Evolutionary conservation across 2,113 vertebrate species (phyloP).

Genomic region (Passerina amoena): DNA sequence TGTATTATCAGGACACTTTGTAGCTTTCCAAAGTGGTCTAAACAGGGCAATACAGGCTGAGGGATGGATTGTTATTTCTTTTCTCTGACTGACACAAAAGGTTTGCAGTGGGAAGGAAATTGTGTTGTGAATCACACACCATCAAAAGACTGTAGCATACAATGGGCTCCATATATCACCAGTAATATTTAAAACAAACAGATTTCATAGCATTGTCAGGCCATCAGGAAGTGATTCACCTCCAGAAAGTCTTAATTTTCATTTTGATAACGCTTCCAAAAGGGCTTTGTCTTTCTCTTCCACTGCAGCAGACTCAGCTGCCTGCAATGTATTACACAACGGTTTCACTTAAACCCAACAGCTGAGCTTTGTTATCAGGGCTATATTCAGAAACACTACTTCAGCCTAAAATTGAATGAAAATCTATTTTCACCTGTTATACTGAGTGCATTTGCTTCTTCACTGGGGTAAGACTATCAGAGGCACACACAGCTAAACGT

Average conservation of each 20-base stretch:
- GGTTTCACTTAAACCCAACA: background rate
- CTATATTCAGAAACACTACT: slow-evolving; percentile 15
- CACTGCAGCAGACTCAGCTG: background rate
- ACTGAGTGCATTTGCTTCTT: background rate
- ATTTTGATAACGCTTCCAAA: background rate
- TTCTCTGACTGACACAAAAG: background rate
- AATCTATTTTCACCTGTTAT: slow-evolving; percentile 24
- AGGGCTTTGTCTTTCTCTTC: background rate
- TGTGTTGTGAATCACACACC: background rate
- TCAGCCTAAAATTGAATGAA: slow-evolving; percentile 21
- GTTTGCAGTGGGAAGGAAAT: background rate
- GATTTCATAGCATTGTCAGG: background rate
- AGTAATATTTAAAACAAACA: background rate
- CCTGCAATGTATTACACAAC: background rate
- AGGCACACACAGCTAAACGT: background rate
- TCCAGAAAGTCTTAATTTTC: background rate
- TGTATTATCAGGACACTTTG: background rate
- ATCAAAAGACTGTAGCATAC: background rate
- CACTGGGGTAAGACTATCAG: background rate
- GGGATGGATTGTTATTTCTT: background rate
- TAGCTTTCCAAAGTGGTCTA: background rate
- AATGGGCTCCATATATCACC: background rate
- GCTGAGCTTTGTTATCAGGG: background rate
- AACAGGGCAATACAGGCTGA: background rate
- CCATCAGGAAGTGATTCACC: background rate